Evolutionary conservation across 64 coral and sea anemone species (phyloP).

Genomic region (Porites lutea): DNA sequence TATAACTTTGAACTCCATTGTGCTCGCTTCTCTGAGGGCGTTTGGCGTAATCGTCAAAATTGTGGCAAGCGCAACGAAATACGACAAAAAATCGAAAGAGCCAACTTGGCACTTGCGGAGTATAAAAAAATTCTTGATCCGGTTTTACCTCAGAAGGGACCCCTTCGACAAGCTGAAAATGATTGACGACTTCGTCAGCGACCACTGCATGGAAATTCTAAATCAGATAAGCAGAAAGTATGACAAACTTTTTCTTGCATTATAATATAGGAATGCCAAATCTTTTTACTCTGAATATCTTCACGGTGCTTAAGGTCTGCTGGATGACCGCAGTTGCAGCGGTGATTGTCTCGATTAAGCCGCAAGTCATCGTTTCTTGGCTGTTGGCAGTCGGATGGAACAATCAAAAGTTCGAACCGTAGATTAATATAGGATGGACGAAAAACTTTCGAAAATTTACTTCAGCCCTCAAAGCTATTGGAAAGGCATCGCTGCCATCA

Average conservation of each 20-base stretch:
- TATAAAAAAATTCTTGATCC: neutral
- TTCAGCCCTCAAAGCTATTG: slow-evolving; percentile 20
- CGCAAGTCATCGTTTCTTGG: too few species aligned
- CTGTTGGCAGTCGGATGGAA: too few species aligned
- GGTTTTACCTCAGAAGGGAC: neutral
- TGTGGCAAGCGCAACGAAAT: neutral
- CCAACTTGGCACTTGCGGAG: neutral
- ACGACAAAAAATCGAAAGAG: neutral
- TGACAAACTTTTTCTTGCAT: neutral
- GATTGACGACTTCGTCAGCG: neutral
- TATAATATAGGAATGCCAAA: neutral
- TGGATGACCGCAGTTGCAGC: too few species aligned
- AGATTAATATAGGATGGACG: neutral
- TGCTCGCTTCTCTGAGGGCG: neutral
- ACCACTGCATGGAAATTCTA: neutral
- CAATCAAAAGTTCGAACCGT: too few species aligned
- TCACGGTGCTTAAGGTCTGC: too few species aligned
- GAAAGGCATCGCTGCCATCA: slow-evolving; percentile 11
- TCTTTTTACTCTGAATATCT: neutral
- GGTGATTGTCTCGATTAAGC: too few species aligned
- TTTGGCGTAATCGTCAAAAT: neutral
- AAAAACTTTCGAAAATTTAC: neutral
- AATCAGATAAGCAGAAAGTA: neutral
- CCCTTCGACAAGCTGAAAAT: neutral
- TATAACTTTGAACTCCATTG: neutral